Evolutionary conservation across 2,797 vertebrate genomes (phyloP).

Genomic region (Alca torda): DNA sequence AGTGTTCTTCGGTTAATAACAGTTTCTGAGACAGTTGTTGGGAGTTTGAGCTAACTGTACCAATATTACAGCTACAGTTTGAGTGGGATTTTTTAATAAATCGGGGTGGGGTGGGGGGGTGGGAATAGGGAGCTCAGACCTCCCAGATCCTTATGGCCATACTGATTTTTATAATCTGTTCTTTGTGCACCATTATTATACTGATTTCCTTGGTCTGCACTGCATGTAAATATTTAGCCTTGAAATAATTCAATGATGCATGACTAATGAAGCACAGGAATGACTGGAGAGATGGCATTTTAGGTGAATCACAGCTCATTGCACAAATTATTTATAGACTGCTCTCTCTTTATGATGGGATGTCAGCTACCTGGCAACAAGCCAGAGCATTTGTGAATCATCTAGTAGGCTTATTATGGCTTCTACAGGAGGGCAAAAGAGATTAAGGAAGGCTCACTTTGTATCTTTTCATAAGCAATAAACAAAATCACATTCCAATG

Average conservation of each 20-base stretch:
- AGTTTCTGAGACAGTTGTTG: neutral
- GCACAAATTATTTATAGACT: conserved; percentile 23
- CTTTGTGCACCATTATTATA: neutral
- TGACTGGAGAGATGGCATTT: neutral
- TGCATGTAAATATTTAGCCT: neutral
- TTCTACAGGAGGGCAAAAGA: neutral
- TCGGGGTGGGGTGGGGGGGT: too few species aligned
- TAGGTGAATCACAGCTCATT: conserved; percentile 18
- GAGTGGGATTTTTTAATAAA: neutral
- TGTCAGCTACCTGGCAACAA: neutral
- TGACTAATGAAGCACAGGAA: neutral
- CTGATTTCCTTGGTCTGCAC: neutral
- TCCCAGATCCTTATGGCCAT: neutral
- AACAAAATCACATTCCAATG: neutral
- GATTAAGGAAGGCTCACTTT: neutral
- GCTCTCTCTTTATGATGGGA: neutral
- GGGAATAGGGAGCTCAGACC: neutral
- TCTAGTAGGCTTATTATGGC: neutral
- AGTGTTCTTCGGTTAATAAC: neutral
- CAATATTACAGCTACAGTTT: neutral
- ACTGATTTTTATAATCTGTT: neutral
- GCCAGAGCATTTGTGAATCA: neutral
- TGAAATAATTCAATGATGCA: conserved; percentile 16
- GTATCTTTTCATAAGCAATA: neutral
- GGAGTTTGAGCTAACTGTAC: neutral